Conservation (phyloP, 2,113 vertebrate species). For the Theristicus caerulescens region DNA sequence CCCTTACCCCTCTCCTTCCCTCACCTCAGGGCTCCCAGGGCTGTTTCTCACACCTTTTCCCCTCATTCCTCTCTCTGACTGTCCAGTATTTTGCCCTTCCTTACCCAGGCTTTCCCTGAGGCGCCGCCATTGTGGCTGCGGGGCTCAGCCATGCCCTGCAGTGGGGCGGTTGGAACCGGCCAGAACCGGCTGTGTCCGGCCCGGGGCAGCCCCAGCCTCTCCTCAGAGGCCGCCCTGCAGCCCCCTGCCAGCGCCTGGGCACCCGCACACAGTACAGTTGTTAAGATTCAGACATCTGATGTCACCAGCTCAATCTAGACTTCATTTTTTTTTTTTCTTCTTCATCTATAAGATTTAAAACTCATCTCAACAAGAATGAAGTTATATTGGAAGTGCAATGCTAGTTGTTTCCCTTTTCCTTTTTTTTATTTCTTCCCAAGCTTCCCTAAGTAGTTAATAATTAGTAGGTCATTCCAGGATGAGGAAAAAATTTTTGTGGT, state of each 20-base stretch:
- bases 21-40: rapidly evolving
- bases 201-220: rapidly evolving
- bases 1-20: neutral
- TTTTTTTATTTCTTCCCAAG: neutral
- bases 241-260: no score
- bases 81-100: rapidly evolving
- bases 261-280: rapidly evolving
- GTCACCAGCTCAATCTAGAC: neutral
- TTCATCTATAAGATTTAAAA: rapidly evolving
- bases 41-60: no score
- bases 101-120: rapidly evolving
- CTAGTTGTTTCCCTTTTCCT: neutral
- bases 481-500: rapidly evolving
- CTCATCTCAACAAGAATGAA: neutral
- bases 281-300: neutral
- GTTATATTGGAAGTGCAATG: rapidly evolving
- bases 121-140: rapidly evolving
- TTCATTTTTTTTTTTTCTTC: no score
- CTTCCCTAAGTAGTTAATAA: neutral
- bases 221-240: rapidly evolving
- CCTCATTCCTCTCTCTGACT: no score
- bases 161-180: rapidly evolving
- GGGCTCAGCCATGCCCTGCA: neutral
- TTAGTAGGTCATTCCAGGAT: rapidly evolving
- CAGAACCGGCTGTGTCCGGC: neutral